These are phyloP conservation scores for Clitarchus hookeri DNA, from an alignment of 2,888 invertebrate species.

Conservation along the genomic window DNA sequence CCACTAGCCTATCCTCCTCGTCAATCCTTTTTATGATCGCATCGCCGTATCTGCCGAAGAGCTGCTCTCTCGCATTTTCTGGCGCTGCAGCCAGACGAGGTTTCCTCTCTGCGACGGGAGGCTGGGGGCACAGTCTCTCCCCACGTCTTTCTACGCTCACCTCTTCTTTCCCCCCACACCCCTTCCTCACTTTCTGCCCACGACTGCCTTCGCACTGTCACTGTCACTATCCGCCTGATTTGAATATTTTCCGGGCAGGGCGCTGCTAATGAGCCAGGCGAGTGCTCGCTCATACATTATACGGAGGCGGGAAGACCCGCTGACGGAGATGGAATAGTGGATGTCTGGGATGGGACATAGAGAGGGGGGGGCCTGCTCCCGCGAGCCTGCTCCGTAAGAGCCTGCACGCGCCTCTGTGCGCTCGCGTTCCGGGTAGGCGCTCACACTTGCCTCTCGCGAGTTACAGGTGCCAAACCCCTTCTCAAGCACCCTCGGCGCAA, in stretches of 20 bases:
- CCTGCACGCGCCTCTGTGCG: background rate
- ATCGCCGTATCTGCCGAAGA: background rate
- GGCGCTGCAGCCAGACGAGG: background rate
- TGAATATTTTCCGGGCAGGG: constrained; percentile 28
- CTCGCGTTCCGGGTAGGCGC: background rate
- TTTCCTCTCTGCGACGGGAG: background rate
- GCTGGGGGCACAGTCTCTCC: background rate
- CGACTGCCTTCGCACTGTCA: background rate
- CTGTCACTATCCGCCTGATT: constrained; percentile 22
- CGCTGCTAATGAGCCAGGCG: constrained; percentile 24
- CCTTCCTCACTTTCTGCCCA: background rate
- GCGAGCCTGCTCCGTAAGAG: background rate
- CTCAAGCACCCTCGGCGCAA: background rate
- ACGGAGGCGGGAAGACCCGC: background rate
- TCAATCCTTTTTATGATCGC: background rate
- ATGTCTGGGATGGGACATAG: background rate
- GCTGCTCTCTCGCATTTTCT: background rate
- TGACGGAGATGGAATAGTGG: background rate
- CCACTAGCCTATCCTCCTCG: background rate
- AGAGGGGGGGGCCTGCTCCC: background rate
- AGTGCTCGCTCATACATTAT: constrained; percentile 27
- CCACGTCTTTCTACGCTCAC: background rate
- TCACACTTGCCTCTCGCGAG: background rate
- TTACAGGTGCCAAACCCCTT: background rate
- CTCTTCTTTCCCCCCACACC: background rate